Base-by-base conservation (phyloP, 2,797 vertebrate genomes). In the Spheniscus humboldti region DNA sequence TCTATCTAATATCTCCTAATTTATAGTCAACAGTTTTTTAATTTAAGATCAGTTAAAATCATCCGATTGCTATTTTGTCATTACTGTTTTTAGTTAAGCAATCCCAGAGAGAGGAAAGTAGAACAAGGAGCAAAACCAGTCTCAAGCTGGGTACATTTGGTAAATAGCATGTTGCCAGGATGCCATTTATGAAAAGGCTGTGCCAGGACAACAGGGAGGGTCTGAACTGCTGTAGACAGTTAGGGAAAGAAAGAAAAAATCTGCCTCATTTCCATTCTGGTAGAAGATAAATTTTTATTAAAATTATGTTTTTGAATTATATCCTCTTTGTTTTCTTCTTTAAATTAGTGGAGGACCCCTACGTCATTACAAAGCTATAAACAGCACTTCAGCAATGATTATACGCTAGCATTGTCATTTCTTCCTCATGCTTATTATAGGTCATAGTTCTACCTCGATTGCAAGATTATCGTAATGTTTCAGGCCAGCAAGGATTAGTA, bases 401-500 rank as follows among this genome's bases (percentile, higher is more conserved):
- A 77, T 71, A 55, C 13, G n/a, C 55, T 77, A 86, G 37, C 60
- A 92, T 73, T 91, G 62, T 55, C 78, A 93, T 60, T 80, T 90
- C 88, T 57, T 88, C 78, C 76, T 76, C 75, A 14, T 75, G 71
- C 55, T 86, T 90, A 86, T 87, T 93, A 80, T 11, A 37, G 63
- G 77, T 73, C 73, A 56, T 78, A 82, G 82, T 94, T 97, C 88
- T 85, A 76, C 81, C n/a, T 48, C 86, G 78, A 69, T 62, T 83
- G 48, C 69, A 88, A 50, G 72, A 86, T 95, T 74, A 91, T 28
- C 78, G 50, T n/a, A 76, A 69, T 30, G 57, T 63, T 94, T 95
- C 28, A 88, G 56, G 87, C 24, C 7, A 1, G 59, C 86, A 63
- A 96, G 33, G 33, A 94, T 94, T 84, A 48, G 68, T 68, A 86